Conservation (phyloP, 1,140 invertebrate species). For the Drosophila nigromelanica region DNA sequence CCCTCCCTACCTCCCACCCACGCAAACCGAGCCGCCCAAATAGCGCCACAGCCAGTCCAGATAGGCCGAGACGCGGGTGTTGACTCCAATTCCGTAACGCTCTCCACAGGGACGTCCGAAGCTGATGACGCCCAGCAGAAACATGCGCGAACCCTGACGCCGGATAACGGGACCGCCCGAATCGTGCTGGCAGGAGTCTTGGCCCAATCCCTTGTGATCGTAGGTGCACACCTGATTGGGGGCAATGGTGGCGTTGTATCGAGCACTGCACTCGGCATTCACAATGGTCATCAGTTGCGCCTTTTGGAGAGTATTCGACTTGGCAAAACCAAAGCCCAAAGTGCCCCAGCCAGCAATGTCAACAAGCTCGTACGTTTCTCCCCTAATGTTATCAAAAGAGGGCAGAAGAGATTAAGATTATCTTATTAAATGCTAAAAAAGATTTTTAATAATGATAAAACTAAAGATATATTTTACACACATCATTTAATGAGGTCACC, state of each 20-base stretch:
- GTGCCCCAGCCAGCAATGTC: slow-evolving; percentile 77
- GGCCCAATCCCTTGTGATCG: slow-evolving; percentile 53
- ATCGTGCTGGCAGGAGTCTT: slow-evolving; percentile 78
- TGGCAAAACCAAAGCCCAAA: slow-evolving; percentile 57
- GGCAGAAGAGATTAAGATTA: neutral
- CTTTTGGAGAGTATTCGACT: slow-evolving; percentile 74
- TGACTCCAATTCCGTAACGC: slow-evolving; percentile 86
- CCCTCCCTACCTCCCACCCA: slow-evolving; percentile 24
- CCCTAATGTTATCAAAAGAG: slow-evolving; percentile 13
- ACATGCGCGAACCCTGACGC: slow-evolving; percentile 48
- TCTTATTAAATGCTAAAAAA: too few species aligned
- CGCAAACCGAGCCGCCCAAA: slow-evolving; percentile 52
- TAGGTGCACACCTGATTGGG: slow-evolving; percentile 69
- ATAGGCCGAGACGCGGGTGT: slow-evolving; percentile 88
- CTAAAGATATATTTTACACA: too few species aligned
- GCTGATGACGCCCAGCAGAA: slow-evolving; percentile 87
- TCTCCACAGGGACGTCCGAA: slow-evolving; percentile 86
- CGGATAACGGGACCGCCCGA: slow-evolving; percentile 77
- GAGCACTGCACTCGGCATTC: slow-evolving; percentile 46
- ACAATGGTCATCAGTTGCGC: slow-evolving; percentile 56
- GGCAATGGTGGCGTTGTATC: slow-evolving; percentile 53
- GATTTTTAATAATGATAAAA: too few species aligned
- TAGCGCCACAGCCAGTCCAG: slow-evolving; percentile 86
- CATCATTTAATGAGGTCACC: too few species aligned
- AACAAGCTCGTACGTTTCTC: slow-evolving; percentile 41